Conservation (phyloP, 1,140 invertebrate species). For the Pararge aegeria region DNA sequence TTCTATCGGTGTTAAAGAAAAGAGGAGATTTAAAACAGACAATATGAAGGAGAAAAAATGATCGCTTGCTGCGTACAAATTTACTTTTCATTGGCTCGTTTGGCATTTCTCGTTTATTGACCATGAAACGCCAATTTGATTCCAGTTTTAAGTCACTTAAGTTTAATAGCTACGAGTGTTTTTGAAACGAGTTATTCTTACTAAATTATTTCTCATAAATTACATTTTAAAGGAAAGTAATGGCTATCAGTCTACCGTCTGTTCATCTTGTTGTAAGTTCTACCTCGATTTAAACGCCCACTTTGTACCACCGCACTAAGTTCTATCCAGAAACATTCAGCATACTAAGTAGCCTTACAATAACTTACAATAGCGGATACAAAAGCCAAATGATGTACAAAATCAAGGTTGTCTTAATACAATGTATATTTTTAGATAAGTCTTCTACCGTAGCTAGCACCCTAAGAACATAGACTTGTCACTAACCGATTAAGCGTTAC, state of each 20-base stretch:
- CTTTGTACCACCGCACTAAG: constrained; percentile 37
- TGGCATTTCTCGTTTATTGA: constrained; percentile 12
- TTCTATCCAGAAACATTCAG: constrained; percentile 32
- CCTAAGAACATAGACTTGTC: too few species aligned
- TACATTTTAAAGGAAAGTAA: not conserved
- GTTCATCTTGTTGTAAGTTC: constrained; percentile 40
- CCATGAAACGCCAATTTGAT: constrained; percentile 9
- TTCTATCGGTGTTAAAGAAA: constrained; percentile 50
- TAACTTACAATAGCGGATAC: constrained; percentile 51
- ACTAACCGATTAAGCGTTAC: too few species aligned
- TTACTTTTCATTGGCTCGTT: constrained; percentile 12
- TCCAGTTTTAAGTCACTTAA: constrained; percentile 1
- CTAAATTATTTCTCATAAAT: not conserved
- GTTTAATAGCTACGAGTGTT: not conserved
- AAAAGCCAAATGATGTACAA: constrained; percentile 29
- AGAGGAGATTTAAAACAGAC: constrained; percentile 34
- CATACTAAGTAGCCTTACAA: constrained; percentile 49
- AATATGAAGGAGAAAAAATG: constrained; percentile 18
- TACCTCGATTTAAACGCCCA: constrained; percentile 41
- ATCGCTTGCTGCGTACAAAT: constrained; percentile 6
- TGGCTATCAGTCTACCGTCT: not conserved
- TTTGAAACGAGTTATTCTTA: not conserved
- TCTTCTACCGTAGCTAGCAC: too few species aligned
- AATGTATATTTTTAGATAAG: not conserved
- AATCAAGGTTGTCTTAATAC: not conserved